Conservation (phyloP, 1,140 invertebrate genomes). For the Antheraea mylitta region DNA sequence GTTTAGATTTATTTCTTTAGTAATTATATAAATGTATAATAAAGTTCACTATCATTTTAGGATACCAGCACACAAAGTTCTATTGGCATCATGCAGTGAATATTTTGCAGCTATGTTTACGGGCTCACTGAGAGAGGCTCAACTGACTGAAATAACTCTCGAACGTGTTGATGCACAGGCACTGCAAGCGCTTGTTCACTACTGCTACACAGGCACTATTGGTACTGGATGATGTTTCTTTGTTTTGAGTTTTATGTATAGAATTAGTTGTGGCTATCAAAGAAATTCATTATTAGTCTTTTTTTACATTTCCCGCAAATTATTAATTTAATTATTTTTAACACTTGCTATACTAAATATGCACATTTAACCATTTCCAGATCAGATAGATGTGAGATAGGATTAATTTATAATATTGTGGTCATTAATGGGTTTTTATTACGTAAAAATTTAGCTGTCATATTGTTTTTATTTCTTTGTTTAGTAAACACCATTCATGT, state of each 20-base stretch:
- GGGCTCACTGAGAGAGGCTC: constrained; percentile 90
- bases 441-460: no score
- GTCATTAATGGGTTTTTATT: no score
- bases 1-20: constrained; percentile 3
- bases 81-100: constrained; percentile 93
- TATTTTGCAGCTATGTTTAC: constrained; percentile 98
- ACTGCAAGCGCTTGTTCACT: constrained; percentile 89
- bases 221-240: constrained; percentile 27
- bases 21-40: neutral
- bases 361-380: no score
- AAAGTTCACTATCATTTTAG: constrained; percentile 41
- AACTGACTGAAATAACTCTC: constrained; percentile 89
- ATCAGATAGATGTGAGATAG: no score
- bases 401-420: no score
- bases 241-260: neutral
- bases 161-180: constrained; percentile 92
- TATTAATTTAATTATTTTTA: no score
- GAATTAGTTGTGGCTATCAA: no score
- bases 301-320: neutral
- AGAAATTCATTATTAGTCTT: neutral
- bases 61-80: constrained; percentile 83
- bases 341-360: no score
- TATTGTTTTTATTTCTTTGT: no score
- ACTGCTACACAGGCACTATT: constrained; percentile 92
- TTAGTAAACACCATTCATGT: no score